These are phyloP conservation scores for Aptenodytes patagonicus DNA, from an alignment of 2,113 vertebrate species.

Conservation along the genomic window DNA sequence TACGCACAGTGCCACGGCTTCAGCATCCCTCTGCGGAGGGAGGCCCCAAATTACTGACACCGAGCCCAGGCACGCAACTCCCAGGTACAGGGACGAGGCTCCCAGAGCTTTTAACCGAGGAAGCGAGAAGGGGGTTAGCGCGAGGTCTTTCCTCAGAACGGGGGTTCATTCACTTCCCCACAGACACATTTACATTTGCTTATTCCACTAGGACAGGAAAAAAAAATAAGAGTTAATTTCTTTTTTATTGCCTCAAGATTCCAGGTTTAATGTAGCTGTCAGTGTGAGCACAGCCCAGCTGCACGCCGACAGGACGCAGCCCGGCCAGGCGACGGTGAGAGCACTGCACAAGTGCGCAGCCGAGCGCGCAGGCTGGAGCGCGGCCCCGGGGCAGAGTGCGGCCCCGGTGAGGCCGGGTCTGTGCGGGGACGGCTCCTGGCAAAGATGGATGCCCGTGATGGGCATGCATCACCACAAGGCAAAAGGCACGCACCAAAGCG, in stretches of 20 bases:
- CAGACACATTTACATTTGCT: slow-evolving; percentile 77
- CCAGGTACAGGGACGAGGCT: slow-evolving; percentile 39
- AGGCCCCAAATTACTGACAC: neutral
- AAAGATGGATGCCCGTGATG: rapidly evolving
- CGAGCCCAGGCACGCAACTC: slow-evolving; percentile 21
- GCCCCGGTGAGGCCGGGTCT: rapidly evolving
- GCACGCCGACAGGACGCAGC: slow-evolving; percentile 74
- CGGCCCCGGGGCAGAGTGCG: rapidly evolving
- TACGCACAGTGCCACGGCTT: slow-evolving; percentile 6
- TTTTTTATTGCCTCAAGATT: slow-evolving; percentile 80
- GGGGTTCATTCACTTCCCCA: slow-evolving; percentile 73
- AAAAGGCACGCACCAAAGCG: rapidly evolving
- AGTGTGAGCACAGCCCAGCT: slow-evolving; percentile 77
- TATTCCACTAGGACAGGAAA: slow-evolving; percentile 74
- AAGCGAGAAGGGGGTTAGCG: slow-evolving; percentile 56
- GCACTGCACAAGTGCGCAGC: neutral
- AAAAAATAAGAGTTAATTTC: slow-evolving; percentile 82
- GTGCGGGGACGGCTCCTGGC: neutral
- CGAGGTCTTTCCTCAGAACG: slow-evolving; percentile 64
- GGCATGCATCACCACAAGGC: neutral
- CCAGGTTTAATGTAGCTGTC: slow-evolving; percentile 83
- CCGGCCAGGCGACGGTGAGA: neutral
- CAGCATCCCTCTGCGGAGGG: neutral
- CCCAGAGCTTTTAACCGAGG: slow-evolving; percentile 46
- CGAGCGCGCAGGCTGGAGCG: neutral